Base-by-base conservation (phyloP, 1,140 invertebrate genomes). In the Campoletis sonorensis region DNA sequence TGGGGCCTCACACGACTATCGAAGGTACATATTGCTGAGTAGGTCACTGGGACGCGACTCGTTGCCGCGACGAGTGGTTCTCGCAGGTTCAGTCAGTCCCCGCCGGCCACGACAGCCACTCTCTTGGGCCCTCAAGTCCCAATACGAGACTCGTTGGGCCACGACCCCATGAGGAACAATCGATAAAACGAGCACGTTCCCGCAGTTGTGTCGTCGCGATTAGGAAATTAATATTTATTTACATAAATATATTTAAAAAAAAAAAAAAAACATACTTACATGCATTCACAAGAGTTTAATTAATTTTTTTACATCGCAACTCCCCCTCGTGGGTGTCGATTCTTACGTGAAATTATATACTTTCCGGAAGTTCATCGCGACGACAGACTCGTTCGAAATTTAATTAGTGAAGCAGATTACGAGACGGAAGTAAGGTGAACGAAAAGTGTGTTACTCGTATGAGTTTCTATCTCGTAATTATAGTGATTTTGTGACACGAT, bases 41-140 rank as follows among this genome's bases (percentile, higher is more conserved):
- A 91, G 91, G 91, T 92, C 90, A 92, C 87, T 92, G 86, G 91
- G 90, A 91, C 91, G 87, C 85, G 88, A 87, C 88, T 89, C 86
- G 80, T 83, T 85, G 88, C 85, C 85, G 86, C 87, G 85, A 86
- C 85, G 84, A 88, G 85, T 76, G 27, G 85, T 82, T 85, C 84
- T 86, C 79, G 84, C 84, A 86, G 85, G 84, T 87, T 88, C 87
- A 89, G 87, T 89, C 88, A 86, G 85, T 88, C 85, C 85, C 85
- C 88, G 88, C 85, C 88, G 88, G 90, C 86, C 88, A 89, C 85
- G 87, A 88, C 86, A 88, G 86, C 86, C 87, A 89, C 85, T 87
- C 85, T 87, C 67, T 70, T 70, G 67, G 86, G 86, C 86, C 79
- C 71, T 79, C 79, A 27, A 83, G 58, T 76, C 64, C 16, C 80